Evolutionary conservation across 2,797 vertebrate genomes (phyloP).

Genomic region (Enteromius treurensis): DNA sequence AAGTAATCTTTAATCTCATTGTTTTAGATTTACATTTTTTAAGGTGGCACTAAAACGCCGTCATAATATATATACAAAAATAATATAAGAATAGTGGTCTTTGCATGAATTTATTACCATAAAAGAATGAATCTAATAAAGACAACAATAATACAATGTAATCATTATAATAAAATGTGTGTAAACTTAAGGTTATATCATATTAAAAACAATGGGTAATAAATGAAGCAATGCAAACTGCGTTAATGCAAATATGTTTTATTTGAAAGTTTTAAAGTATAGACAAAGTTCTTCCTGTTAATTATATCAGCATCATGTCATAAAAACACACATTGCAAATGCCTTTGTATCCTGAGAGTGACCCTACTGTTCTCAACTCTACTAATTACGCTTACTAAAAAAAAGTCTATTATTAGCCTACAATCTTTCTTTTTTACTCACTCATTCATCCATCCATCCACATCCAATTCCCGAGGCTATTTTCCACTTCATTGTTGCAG

Average conservation of each 20-base stretch:
- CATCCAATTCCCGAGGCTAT: background rate
- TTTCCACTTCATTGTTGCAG: constrained; percentile 13
- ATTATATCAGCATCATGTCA: background rate
- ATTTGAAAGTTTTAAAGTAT: background rate
- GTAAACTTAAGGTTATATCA: background rate
- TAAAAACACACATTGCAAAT: background rate
- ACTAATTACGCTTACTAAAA: background rate
- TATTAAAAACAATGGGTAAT: background rate
- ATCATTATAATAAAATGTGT: background rate
- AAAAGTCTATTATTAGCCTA: background rate
- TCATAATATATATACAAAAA: no score
- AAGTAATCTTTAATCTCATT: no score
- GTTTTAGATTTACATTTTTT: no score
- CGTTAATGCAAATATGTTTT: background rate
- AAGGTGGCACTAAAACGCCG: no score
- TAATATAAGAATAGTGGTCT: background rate
- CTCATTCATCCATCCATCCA: background rate
- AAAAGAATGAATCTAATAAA: background rate
- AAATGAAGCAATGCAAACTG: background rate
- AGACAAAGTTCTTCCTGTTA: background rate
- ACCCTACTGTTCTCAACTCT: background rate
- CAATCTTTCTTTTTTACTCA: background rate
- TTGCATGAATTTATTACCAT: background rate
- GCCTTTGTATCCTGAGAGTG: background rate
- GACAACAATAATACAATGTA: background rate